Percentiles rank a stretch among this genome's conserved stretches.
phyloP scores from a whole-genome alignment of 1,140 invertebrate genomes.

The Xylocopa sonorina region DNA sequence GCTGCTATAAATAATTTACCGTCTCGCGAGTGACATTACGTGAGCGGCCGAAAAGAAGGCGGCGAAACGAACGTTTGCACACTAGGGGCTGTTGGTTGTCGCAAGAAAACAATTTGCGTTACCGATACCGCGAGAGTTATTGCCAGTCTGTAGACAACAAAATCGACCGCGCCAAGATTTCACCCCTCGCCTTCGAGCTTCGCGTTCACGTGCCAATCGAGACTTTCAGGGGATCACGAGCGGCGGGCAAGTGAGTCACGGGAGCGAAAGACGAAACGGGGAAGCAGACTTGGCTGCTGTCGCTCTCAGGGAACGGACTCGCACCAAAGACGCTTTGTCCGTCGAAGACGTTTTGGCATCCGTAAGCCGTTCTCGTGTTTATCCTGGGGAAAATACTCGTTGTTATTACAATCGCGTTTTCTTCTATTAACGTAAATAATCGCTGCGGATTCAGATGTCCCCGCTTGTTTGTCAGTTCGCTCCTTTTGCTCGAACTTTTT shows the following conservation, averaged over 20 bases:
- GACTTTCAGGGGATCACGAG: not conserved
- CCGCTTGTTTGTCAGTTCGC: too few species aligned
- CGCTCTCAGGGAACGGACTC: too few species aligned
- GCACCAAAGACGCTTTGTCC: not conserved
- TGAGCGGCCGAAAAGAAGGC: not conserved
- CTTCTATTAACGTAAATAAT: too few species aligned
- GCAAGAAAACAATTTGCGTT: slow-evolving; percentile 2
- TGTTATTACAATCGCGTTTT: not conserved
- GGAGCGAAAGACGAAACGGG: not conserved
- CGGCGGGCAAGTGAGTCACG: not conserved
- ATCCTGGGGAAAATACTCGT: not conserved
- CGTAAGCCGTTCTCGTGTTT: not conserved
- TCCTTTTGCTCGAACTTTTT: too few species aligned
- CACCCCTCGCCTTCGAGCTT: not conserved
- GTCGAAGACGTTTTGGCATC: too few species aligned
- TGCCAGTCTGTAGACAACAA: slow-evolving; percentile 48
- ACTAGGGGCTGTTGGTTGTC: not conserved
- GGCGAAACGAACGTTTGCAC: not conserved
- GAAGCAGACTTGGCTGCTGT: not conserved
- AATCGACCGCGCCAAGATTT: slow-evolving; percentile 16
- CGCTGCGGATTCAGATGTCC: too few species aligned
- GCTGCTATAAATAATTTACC: not conserved
- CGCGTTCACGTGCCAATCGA: not conserved
- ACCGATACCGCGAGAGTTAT: slow-evolving; percentile 51
- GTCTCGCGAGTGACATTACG: not conserved